Evolutionary conservation across 2,113 vertebrate genomes (phyloP).

Genomic region (Capricornis sumatraensis): DNA sequence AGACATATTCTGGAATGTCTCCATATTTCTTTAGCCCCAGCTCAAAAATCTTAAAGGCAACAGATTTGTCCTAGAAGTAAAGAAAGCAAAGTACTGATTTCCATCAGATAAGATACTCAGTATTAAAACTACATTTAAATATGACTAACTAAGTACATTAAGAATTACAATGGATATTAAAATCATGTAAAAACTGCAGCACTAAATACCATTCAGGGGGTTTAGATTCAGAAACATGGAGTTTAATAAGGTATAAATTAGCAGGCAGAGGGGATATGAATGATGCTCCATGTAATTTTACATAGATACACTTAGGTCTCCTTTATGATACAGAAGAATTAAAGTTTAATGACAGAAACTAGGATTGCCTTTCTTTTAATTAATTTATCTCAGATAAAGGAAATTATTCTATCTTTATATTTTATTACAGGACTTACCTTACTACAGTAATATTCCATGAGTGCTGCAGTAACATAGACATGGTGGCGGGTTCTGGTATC

Average conservation of each 20-base stretch:
- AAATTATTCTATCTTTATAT: background rate
- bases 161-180: conserved; percentile 34
- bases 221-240: background rate
- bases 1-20: conserved; percentile 98
- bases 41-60: conserved; percentile 99
- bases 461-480: conserved; percentile 97
- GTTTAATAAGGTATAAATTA: background rate
- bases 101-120: background rate
- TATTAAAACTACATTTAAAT: conserved; percentile 7
- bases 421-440: conserved; percentile 85
- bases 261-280: background rate
- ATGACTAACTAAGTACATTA: background rate
- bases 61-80: conserved; percentile 93
- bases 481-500: conserved; percentile 95
- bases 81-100: conserved; percentile 22
- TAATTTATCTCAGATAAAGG: conserved; percentile 15
- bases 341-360: background rate
- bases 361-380: background rate
- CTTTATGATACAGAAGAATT: conserved; percentile 8
- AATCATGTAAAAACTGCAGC: background rate
- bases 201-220: background rate
- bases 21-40: conserved; percentile 99
- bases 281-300: background rate
- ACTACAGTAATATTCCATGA: conserved; percentile 99
- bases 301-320: background rate